These are phyloP conservation scores for Drosophila sturtevanti DNA, from an alignment of 1,140 invertebrate species.

Conservation along the genomic window DNA sequence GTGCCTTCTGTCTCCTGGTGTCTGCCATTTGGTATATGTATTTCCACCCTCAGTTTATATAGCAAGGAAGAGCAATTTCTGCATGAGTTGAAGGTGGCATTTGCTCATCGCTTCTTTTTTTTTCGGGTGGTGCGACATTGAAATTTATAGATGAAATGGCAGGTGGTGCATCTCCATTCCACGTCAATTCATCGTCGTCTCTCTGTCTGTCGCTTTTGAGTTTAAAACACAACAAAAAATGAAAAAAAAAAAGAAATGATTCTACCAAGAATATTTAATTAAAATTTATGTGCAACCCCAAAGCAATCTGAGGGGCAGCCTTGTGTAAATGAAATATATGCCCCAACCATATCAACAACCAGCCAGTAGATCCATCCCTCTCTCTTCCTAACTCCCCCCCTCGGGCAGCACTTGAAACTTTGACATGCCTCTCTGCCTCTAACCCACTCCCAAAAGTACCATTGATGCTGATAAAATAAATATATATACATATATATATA, in stretches of 20 bases:
- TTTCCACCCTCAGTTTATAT: conserved; percentile 28
- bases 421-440: conserved; percentile 3
- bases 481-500: conserved; percentile 57
- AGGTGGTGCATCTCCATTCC: conserved; percentile 41
- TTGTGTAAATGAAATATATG: conserved; percentile 20
- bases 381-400: neutral
- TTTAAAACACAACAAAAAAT: conserved; percentile 12
- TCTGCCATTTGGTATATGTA: conserved; percentile 10
- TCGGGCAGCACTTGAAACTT: neutral
- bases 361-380: neutral
- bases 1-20: conserved; percentile 23
- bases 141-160: conserved; percentile 67
- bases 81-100: conserved; percentile 17
- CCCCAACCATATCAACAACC: conserved; percentile 1
- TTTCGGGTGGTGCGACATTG: conserved; percentile 63
- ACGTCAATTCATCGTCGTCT: conserved; percentile 43
- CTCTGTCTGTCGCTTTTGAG: conserved; percentile 42
- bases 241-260: conserved; percentile 13
- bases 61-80: conserved; percentile 12
- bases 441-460: conserved; percentile 61
- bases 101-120: conserved; percentile 22
- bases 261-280: conserved; percentile 74
- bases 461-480: conserved; percentile 47
- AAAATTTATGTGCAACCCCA: conserved; percentile 77
- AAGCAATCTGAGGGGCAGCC: conserved; percentile 35